A percentile compares a stretch with the other conserved stretches of the same genome.
These are phyloP conservation scores for Drosophila seguyi DNA, from an alignment of 1,140 invertebrate species.

Conservation along the genomic window DNA sequence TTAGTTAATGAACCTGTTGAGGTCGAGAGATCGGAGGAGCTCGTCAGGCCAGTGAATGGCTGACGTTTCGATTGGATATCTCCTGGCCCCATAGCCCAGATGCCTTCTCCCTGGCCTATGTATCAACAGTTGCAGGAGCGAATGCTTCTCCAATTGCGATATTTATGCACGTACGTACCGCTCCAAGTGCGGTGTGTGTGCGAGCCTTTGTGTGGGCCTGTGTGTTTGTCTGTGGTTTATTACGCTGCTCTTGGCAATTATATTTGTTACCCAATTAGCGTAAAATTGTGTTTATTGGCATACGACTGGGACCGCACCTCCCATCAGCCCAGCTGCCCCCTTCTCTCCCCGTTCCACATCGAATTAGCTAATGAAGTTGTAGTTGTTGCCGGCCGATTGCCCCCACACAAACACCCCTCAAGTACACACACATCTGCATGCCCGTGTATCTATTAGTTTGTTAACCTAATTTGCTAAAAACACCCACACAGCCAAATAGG, in stretches of 20 bases:
- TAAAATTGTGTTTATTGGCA: constrained; percentile 84
- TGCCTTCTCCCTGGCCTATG: neutral
- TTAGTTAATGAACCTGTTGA: constrained; percentile 83
- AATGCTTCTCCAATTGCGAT: constrained; percentile 52
- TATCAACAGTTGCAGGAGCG: constrained; percentile 48
- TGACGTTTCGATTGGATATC: constrained; percentile 53
- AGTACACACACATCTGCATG: constrained; percentile 16
- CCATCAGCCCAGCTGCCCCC: neutral
- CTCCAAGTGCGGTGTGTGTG: constrained; percentile 28
- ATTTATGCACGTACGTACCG: constrained; percentile 47
- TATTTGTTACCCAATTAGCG: constrained; percentile 84
- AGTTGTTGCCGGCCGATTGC: constrained; percentile 46
- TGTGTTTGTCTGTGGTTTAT: constrained; percentile 78
- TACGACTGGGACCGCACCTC: constrained; percentile 42
- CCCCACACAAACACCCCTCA: constrained; percentile 9
- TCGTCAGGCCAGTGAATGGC: constrained; percentile 27
- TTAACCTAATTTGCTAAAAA: constrained; percentile 79
- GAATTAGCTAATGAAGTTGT: constrained; percentile 83
- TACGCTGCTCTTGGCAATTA: constrained; percentile 83
- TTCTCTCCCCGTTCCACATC: constrained; percentile 39
- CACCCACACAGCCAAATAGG: constrained; percentile 29
- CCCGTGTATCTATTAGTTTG: constrained; percentile 72
- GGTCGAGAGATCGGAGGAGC: constrained; percentile 51
- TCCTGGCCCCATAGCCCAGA: neutral
- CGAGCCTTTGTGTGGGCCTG: constrained; percentile 14